Evolutionary conservation across 2,888 invertebrate genomes (phyloP).

Genomic region (Ochropacha duplaris): DNA sequence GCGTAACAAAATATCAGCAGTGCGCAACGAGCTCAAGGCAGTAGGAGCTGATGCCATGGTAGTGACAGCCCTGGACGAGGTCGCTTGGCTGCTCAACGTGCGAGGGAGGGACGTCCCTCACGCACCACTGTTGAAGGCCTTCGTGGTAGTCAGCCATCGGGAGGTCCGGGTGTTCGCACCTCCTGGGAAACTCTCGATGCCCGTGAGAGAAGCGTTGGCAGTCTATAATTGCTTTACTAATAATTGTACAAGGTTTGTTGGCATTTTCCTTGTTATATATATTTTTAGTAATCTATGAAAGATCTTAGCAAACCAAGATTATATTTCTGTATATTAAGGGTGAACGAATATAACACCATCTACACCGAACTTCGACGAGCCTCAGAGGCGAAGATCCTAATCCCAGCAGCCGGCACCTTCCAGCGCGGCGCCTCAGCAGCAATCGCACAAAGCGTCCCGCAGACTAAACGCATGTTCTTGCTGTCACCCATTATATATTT

Average conservation of each 20-base stretch:
- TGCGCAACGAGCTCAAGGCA: conserved; percentile 85
- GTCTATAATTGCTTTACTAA: conserved; percentile 84
- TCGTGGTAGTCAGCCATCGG: conserved; percentile 86
- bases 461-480: conserved; percentile 82
- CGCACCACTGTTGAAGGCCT: conserved; percentile 91
- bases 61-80: conserved; percentile 92
- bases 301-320: too few relatives aligned
- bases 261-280: not conserved
- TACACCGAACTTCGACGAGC: conserved; percentile 87
- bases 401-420: conserved; percentile 87
- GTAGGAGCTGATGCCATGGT: conserved; percentile 90
- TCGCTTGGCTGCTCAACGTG: conserved; percentile 93
- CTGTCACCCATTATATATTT: conserved; percentile 92
- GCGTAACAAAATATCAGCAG: conserved; percentile 88
- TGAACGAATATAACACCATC: conserved; percentile 86
- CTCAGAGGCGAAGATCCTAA: conserved; percentile 84
- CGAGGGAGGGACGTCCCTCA: conserved; percentile 92
- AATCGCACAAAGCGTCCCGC: conserved; percentile 83
- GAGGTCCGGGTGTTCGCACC: conserved; percentile 88
- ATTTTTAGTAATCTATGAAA: too few relatives aligned
- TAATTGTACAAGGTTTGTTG: conserved; percentile 72
- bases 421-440: conserved; percentile 89
- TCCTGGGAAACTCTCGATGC: conserved; percentile 84
- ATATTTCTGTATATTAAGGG: conserved; percentile 65
- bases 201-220: conserved; percentile 76